These are phyloP conservation scores for Sinelater perroti DNA, from an alignment of 2,888 invertebrate species.

Conservation along the genomic window DNA sequence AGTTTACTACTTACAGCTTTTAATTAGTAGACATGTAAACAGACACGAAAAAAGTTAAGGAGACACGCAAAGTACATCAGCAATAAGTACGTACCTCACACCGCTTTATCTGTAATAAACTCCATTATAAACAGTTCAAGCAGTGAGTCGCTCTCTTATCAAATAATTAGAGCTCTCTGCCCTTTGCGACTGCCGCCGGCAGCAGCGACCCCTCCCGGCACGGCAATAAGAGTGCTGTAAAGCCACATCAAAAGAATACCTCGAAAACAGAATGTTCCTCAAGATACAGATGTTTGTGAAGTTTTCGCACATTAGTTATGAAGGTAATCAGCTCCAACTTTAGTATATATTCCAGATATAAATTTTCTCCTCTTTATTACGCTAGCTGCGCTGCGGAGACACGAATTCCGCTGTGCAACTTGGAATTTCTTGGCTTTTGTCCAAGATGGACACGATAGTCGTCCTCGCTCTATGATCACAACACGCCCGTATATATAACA, in stretches of 20 bases:
- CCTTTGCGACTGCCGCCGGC: constrained; percentile 13
- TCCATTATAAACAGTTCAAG: constrained; percentile 26
- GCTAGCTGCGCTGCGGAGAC: constrained; percentile 11
- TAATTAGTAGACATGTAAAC: constrained; percentile 4
- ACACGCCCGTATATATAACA: constrained; percentile 11
- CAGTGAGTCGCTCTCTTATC: constrained; percentile 19
- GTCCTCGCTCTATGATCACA: background rate
- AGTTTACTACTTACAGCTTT: background rate
- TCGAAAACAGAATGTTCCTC: constrained; percentile 12
- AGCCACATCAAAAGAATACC: constrained; percentile 15
- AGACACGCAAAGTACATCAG: constrained; percentile 24
- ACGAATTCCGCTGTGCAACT: constrained; percentile 2
- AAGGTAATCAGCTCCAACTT: constrained; percentile 11
- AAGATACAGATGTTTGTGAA: constrained; percentile 12
- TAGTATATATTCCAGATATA: constrained; percentile 11
- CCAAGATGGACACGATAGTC: constrained; percentile 9
- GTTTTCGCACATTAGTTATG: constrained; percentile 1
- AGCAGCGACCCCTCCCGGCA: background rate
- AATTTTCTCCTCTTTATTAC: constrained; percentile 3
- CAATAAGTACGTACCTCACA: constrained; percentile 24
- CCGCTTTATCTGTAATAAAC: constrained; percentile 19
- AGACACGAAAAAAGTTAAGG: background rate
- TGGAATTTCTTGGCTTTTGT: constrained; percentile 8
- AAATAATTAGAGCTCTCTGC: constrained; percentile 23
- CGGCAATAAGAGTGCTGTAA: constrained; percentile 4